Percentiles rank a stretch among this genome's conserved stretches.
Conservation (phyloP, 2,113 vertebrate species). For the Gasterosteus nipponicus region DNA sequence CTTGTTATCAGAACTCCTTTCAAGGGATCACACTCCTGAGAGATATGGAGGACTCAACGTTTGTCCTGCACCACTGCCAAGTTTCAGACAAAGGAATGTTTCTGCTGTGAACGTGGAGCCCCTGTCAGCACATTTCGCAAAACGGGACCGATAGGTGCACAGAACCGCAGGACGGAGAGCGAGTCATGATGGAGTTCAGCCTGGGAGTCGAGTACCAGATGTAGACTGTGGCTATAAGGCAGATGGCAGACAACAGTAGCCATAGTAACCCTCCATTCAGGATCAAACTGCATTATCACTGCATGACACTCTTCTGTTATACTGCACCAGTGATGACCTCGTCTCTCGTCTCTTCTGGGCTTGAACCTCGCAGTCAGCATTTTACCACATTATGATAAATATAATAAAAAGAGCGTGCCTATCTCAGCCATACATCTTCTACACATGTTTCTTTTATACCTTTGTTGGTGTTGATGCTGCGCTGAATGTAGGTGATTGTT, state of each 20-base stretch:
- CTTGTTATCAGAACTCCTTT: slow-evolving; percentile 67
- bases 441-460: slow-evolving; percentile 9
- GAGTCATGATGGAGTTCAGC: slow-evolving; percentile 35
- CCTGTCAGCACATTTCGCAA: slow-evolving; percentile 63
- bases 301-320: slow-evolving; percentile 15
- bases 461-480: slow-evolving; percentile 26
- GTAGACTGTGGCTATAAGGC: neutral
- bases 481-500: slow-evolving; percentile 36
- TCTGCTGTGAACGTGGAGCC: slow-evolving; percentile 35
- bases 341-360: neutral
- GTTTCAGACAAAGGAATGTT: slow-evolving; percentile 54
- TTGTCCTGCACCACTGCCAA: slow-evolving; percentile 54
- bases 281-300: slow-evolving; percentile 18
- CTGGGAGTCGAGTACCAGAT: neutral
- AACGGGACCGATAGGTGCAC: slow-evolving; percentile 36
- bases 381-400: slow-evolving; percentile 18
- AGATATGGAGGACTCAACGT: slow-evolving; percentile 53
- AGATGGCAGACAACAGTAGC: slow-evolving; percentile 7
- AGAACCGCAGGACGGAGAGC: slow-evolving; percentile 11
- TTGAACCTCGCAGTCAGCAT: slow-evolving; percentile 25
- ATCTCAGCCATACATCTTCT: neutral
- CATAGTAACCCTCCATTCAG: slow-evolving; percentile 19
- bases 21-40: slow-evolving; percentile 59
- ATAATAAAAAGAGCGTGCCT: slow-evolving; percentile 19
- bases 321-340: slow-evolving; percentile 24